Evolutionary conservation across 2,113 vertebrate species (phyloP).

Genomic region (Menidia beryllina): DNA sequence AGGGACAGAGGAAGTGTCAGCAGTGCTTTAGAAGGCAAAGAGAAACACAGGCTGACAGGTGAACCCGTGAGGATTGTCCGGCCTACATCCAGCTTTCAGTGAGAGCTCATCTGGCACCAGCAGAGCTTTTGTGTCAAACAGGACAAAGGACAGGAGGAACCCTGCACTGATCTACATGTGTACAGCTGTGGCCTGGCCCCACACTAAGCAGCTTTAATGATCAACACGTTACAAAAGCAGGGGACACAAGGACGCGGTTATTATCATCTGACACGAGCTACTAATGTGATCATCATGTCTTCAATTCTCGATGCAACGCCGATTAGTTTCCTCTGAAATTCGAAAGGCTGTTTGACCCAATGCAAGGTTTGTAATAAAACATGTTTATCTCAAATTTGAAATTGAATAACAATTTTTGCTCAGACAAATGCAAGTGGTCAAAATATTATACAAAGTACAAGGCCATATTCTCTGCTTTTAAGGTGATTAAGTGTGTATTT

Average conservation of each 20-base stretch:
- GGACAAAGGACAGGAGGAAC: constrained; percentile 61
- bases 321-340: constrained; percentile 10
- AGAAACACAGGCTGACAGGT: constrained; percentile 82
- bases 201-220: constrained; percentile 76
- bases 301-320: constrained; percentile 1
- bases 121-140: constrained; percentile 77
- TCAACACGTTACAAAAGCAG: constrained; percentile 64
- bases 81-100: constrained; percentile 80
- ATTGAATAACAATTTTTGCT: too few species aligned
- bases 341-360: background rate
- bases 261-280: constrained; percentile 52
- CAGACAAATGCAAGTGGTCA: too few species aligned
- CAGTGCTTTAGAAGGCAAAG: constrained; percentile 70
- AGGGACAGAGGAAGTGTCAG: constrained; percentile 75
- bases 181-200: constrained; percentile 67
- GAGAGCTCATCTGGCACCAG: constrained; percentile 78
- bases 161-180: constrained; percentile 45
- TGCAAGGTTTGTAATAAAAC: background rate
- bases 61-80: constrained; percentile 81
- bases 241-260: constrained; percentile 67
- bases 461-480: too few species aligned
- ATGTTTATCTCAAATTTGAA: too few species aligned
- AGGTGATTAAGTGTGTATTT: background rate
- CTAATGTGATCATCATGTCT: constrained; percentile 35
- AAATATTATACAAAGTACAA: too few species aligned